Conservation (phyloP, 2,797 vertebrate species). For the Apogon talboti region DNA sequence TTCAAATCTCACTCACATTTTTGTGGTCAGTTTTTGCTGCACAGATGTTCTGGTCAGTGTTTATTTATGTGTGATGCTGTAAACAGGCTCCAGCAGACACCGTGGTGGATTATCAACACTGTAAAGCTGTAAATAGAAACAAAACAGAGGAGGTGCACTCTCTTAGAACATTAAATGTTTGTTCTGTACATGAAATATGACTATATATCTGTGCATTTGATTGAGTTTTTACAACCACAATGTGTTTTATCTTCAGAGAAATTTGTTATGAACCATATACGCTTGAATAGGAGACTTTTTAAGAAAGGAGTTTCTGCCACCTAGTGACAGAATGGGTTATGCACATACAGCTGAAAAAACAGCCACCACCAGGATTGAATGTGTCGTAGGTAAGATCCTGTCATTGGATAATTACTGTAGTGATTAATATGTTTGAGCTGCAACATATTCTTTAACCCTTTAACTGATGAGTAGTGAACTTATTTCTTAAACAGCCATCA, state of each 20-base stretch:
- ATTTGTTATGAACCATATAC: too few species aligned
- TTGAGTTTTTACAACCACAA: too few species aligned
- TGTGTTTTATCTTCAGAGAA: too few species aligned
- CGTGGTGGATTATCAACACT: background rate
- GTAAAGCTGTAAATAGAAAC: background rate
- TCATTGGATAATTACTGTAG: too few species aligned
- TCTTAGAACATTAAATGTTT: background rate
- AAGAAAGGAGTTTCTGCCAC: constrained; percentile 54
- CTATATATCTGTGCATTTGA: too few species aligned
- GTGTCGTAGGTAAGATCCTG: too few species aligned
- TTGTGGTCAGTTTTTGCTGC: background rate
- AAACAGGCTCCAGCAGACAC: background rate
- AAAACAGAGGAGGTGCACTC: background rate
- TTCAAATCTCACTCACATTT: background rate
- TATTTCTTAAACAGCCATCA: too few species aligned
- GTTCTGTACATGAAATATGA: too few species aligned
- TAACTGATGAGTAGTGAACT: too few species aligned
- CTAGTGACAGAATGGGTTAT: constrained; percentile 46
- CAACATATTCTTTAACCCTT: too few species aligned
- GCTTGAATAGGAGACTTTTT: background rate
- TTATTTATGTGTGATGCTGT: background rate
- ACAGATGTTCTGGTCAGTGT: background rate
- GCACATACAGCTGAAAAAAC: constrained; percentile 4
- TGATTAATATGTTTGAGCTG: too few species aligned
- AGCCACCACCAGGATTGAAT: too few species aligned